A percentile compares a stretch with the other conserved stretches of the same genome.
phyloP scores from a whole-genome alignment of 2,797 vertebrate genomes.

The Sebastes iracundus region DNA sequence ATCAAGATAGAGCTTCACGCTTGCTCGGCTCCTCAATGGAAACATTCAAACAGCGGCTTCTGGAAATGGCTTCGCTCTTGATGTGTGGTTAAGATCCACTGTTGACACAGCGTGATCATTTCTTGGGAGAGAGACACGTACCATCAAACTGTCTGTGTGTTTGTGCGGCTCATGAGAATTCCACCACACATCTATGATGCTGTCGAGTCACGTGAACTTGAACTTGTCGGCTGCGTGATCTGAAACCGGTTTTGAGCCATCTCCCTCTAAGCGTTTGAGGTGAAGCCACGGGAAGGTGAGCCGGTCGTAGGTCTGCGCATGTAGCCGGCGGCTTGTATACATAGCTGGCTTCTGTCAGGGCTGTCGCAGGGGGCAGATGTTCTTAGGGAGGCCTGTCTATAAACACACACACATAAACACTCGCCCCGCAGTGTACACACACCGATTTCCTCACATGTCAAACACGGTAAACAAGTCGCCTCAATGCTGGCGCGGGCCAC shows the following conservation, averaged over 20 bases:
- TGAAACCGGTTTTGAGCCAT: not conserved
- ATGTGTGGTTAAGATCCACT: constrained; percentile 59
- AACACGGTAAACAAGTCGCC: constrained; percentile 78
- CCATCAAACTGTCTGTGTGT: constrained; percentile 53
- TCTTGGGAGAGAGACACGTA: constrained; percentile 38
- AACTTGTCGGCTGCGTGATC: not conserved
- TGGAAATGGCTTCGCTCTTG: constrained; percentile 41
- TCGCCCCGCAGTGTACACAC: constrained; percentile 74
- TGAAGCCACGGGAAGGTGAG: constrained; percentile 14
- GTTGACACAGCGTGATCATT: constrained; percentile 62
- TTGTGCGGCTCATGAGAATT: constrained; percentile 16
- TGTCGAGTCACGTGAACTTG: not conserved
- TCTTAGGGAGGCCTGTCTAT: constrained; percentile 69
- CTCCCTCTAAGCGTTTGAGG: not conserved
- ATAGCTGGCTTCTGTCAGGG: constrained; percentile 74
- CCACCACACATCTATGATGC: not conserved
- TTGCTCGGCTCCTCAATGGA: not conserved
- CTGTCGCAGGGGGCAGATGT: constrained; percentile 73
- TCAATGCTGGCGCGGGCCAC: constrained; percentile 53
- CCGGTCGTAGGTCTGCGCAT: constrained; percentile 15
- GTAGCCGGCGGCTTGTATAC: constrained; percentile 50
- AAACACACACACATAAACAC: constrained; percentile 77
- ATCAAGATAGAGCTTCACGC: not conserved
- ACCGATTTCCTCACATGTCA: constrained; percentile 78
- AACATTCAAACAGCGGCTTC: constrained; percentile 12